Evolutionary conservation across 2,888 invertebrate genomes (phyloP), one percentile per base, ranked within the genome.

Genomic region (Congeria kusceri): DNA sequence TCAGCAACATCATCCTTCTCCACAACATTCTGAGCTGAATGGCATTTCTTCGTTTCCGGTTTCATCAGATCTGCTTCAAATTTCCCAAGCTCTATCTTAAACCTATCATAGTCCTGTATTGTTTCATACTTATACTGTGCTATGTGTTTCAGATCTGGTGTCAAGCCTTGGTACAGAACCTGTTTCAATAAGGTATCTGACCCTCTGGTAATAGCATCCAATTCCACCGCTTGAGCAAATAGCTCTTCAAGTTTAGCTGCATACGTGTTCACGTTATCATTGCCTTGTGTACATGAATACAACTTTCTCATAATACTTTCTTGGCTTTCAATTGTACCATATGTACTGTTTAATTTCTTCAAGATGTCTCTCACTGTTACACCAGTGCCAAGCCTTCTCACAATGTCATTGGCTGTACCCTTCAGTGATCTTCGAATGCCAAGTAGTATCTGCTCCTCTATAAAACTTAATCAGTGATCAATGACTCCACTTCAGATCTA

Each of bases 341-440:
- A 66, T n/a, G 53, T 66, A 66, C 56, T 66, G 20, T 66, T 47
- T n/a, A 66, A n/a, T 56, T 66, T 66, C 66, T 56, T 66, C n/a
- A n/a, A n/a, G n/a, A n/a, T n/a, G n/a, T n/a, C n/a, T n/a, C n/a
- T n/a, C n/a, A n/a, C n/a, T n/a, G n/a, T n/a, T n/a, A n/a, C n/a
- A n/a, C n/a, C n/a, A n/a, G n/a, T n/a, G n/a, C n/a, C n/a, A n/a
- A n/a, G n/a, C n/a, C n/a, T 11, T 20, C 66, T n/a, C n/a, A n/a
- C n/a, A n/a, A n/a, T n/a, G n/a, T n/a, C n/a, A n/a, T n/a, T n/a
- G 28, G 66, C 66, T 7, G 56, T 53, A 15, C 66, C 66, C 56
- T 32, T 66, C n/a, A 66, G 9, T 25, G 66, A 23, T 29, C 66
- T 53, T n/a, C 56, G 23, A 9, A 66, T 29, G 3, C 66, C 53